Evolutionary conservation across 2,113 vertebrate genomes (phyloP), one percentile per base, ranked within the genome.

Genomic region (Alligator mississippiensis): DNA sequence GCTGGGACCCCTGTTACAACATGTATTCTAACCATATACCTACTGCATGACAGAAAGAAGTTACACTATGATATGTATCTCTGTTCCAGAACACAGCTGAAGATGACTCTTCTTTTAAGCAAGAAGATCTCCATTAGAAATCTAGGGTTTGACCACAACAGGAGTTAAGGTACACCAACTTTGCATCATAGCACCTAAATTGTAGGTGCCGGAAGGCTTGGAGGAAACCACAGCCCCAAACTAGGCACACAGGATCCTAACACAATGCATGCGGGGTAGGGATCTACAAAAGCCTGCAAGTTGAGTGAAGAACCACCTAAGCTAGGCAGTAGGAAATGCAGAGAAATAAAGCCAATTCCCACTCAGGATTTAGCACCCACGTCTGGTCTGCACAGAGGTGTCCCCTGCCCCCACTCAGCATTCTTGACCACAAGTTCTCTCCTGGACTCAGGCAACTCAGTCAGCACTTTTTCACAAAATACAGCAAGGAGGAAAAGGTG

Each of bases 281-380:
- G 24, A 70, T 63, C 57, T 19, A n/a, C 15, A 11, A 2, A 6
- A 63, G 64, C 15, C 21, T 38, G 4, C 14, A 24, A 0, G 0
- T 3, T 9, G n/a, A 3, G 9, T 2, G n/a, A 92, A 87, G n/a
- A 92, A 87, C n/a, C 30, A 64, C 2, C 1, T 0, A 6, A 15
- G 72, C 8, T n/a, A 47, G 9, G 10, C 59, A 61, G 11, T 17
- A 3, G 8, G 2, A 6, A 83, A 64, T 0, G 1, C 58, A 47
- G 75, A 34, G 10, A 27, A 7, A 76, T 47, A 60, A 4, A 6
- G 14, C 14, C 38, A 13, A 57, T 18, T 7, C 2, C 27, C 1
- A 19, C 3, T 24, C 55, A n/a, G 22, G 57, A 83, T 11, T 9
- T 0, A 0, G 72, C 13, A 28, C 77, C 58, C 0, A 1, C 55